A percentile compares a stretch with the other conserved stretches of the same genome.
These are phyloP conservation scores for Nansenia antarctica DNA, from an alignment of 2,113 vertebrate genomes.

Conservation along the genomic window DNA sequence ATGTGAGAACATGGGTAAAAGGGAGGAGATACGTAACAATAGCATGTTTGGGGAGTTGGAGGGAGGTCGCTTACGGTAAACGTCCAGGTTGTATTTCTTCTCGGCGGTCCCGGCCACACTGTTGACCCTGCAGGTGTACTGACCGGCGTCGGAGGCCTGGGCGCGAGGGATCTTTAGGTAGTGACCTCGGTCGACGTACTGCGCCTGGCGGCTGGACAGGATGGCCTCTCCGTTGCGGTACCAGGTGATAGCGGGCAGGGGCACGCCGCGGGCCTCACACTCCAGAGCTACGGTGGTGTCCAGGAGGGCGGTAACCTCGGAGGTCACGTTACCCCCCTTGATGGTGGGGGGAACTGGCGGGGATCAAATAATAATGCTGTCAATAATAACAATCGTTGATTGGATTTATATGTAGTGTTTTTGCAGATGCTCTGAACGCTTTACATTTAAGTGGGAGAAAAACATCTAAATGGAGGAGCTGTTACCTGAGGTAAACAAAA, in stretches of 20 bases:
- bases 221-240: constrained; percentile 80
- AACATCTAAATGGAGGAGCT: no score
- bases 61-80: constrained; percentile 82
- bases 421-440: no score
- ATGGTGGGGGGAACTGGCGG: constrained; percentile 89
- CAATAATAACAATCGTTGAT: no score
- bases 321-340: constrained; percentile 87
- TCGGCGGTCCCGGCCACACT: constrained; percentile 83
- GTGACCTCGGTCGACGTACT: constrained; percentile 86
- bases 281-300: constrained; percentile 82
- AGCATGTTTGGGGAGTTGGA: neutral
- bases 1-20: no score
- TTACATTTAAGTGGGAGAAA: no score
- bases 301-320: constrained; percentile 79
- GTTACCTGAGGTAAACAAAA: no score
- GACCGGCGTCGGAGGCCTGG: constrained; percentile 82
- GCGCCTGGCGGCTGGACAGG: constrained; percentile 76
- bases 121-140: constrained; percentile 81
- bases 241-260: constrained; percentile 88
- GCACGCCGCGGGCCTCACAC: constrained; percentile 88
- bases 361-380: no score
- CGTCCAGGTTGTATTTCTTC: constrained; percentile 82
- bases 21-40: neutral
- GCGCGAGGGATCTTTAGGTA: constrained; percentile 85
- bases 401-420: no score